These are phyloP conservation scores for Antechinus stuartii DNA, from an alignment of 2,113 vertebrate genomes.

Conservation along the genomic window DNA sequence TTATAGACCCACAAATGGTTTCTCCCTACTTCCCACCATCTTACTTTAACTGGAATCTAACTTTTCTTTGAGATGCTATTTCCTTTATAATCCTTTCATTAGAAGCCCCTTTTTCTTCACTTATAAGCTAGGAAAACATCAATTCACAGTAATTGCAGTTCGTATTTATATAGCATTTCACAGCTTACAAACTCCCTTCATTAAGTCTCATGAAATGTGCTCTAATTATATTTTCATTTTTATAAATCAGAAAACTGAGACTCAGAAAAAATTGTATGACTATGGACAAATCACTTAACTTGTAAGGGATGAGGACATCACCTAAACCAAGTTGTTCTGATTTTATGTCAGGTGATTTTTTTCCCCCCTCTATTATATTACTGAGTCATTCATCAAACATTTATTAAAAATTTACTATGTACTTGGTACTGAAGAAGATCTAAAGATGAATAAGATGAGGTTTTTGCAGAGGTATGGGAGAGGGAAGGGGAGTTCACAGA, in stretches of 20 bases:
- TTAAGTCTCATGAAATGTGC: constrained; percentile 1
- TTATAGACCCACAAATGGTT: not conserved
- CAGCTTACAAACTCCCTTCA: not conserved
- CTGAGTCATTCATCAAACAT: not conserved
- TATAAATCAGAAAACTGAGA: constrained; percentile 5
- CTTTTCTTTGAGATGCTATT: not conserved
- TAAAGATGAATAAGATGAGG: not conserved
- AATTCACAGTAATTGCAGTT: not conserved
- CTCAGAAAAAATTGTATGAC: not conserved
- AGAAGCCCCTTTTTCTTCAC: not conserved
- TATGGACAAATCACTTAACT: not conserved
- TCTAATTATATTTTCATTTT: not conserved
- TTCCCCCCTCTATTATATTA: not conserved
- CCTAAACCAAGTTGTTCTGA: not conserved
- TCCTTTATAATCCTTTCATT: not conserved
- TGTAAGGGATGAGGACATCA: not conserved
- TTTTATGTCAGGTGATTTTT: not conserved
- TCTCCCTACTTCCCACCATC: not conserved
- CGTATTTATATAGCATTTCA: not conserved
- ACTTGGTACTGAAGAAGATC: not conserved
- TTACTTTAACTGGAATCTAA: not conserved
- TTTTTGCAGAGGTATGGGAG: not conserved
- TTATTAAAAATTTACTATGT: too few species aligned
- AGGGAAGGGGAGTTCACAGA: not conserved
- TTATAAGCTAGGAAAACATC: not conserved